Evolutionary conservation across 2,888 invertebrate genomes (phyloP).

Genomic region (Muschampia plurimacula): DNA sequence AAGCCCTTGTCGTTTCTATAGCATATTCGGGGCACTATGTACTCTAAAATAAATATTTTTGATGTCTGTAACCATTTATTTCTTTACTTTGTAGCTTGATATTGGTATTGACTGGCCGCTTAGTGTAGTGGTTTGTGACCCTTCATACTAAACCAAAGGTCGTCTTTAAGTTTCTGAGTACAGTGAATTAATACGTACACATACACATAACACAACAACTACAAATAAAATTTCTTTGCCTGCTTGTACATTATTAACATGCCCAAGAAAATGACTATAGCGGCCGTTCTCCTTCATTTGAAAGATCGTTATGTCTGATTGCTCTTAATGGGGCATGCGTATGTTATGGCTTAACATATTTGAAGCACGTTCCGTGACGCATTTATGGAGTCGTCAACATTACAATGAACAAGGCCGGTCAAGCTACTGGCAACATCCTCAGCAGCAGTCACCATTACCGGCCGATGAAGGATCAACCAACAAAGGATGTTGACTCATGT

Average conservation of each 20-base stretch:
- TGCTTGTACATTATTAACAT: background rate
- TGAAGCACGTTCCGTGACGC: slow-evolving; percentile 52
- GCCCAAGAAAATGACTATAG: background rate
- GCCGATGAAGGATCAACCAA: slow-evolving; percentile 26
- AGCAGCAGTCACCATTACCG: slow-evolving; percentile 25
- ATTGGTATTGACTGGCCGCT: too few species aligned
- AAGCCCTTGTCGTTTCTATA: too few species aligned
- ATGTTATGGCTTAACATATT: slow-evolving; percentile 44
- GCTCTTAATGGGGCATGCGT: slow-evolving; percentile 20
- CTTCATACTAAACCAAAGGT: too few species aligned
- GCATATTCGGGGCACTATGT: too few species aligned
- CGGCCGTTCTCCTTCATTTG: slow-evolving; percentile 23
- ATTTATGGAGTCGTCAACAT: slow-evolving; percentile 53
- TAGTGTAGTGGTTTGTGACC: too few species aligned
- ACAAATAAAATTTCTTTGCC: background rate
- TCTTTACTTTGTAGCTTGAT: too few species aligned
- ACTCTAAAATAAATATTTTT: too few species aligned
- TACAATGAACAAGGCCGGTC: slow-evolving; percentile 55
- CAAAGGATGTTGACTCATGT: slow-evolving; percentile 38
- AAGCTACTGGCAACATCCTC: slow-evolving; percentile 25
- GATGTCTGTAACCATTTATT: too few species aligned
- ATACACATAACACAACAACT: too few species aligned
- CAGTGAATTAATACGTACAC: too few species aligned
- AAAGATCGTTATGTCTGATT: slow-evolving; percentile 18
- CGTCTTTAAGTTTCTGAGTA: too few species aligned